Evolutionary conservation across 64 coral and sea anemone species (phyloP), one percentile per base, ranked within the genome.

Genomic region (Montipora cactus): DNA sequence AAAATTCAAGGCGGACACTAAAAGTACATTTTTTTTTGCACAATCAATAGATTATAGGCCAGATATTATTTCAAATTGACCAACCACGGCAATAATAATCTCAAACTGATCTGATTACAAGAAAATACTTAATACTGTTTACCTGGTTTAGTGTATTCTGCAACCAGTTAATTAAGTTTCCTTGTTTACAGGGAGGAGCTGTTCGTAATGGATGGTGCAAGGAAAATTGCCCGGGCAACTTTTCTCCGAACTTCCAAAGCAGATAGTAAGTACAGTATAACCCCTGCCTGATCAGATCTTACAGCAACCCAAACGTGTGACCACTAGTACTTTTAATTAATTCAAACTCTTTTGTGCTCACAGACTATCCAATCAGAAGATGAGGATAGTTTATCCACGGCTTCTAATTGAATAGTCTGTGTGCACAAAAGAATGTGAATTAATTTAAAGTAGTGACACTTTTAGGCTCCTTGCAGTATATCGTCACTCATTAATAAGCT

Each of bases 51-150:
- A 66, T 66, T 66, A 66, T 66, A 66, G 61, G 61, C 61, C 61
- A 66, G 61, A 66, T 66, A 66, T 66, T 66, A 66, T 66, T 66
- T 66, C 61, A 66, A 66, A 66, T 66, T 66, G 61, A 66, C 61
- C 61, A 66, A 66, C 61, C 61, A 66, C 61, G 61, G 61, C 61
- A 66, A 66, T 66, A 66, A 66, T 66, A 66, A 66, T 66, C 61
- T 66, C 61, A 66, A 66, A 66, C 61, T 66, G 61, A 66, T 66
- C 61, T 66, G 61, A 66, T 66, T 66, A 66, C 61, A 66, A 66
- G 61, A 66, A 66, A 66, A 66, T 66, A 66, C 61, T 66, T 28
- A 1, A 28, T 28, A 28, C 28, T 28, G 28, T 28, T 1, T 28
- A 28, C 1, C 28, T 28, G 28, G 28, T 28, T 28, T 28, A 28